Evolutionary conservation across 2,888 invertebrate species (phyloP), one percentile per base, ranked within the genome.

Genomic region (Dryadula phaetusa): DNA sequence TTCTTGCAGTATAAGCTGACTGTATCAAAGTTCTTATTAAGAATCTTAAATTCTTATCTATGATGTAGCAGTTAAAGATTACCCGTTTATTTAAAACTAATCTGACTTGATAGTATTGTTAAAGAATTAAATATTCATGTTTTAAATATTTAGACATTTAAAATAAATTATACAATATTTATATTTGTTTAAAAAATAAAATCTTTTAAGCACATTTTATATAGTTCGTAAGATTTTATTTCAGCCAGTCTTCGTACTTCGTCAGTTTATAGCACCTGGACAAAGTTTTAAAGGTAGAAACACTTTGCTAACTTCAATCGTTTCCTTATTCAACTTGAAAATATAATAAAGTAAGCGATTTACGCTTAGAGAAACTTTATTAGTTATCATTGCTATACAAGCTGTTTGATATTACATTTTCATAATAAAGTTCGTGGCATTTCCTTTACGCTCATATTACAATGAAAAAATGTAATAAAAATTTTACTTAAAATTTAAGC

Each of bases 191-290:
- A 4, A 40, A 56, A 40, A 54, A 40, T 40, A 22, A 40, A 56
- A 40, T 25, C 25, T 56, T 40, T 8, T 25, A 37, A 40, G 40
- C 56, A 40, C 25, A 40, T 40, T 20, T 34, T 34, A 14, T 34
- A 14, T 25, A 20, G 10, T 25, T n/a, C 12, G n/a, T 3, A 40
- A 10, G 22, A 44, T 63, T 62, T 47, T 53, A 40, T 52, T 42
- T 34, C 28, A 63, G 42, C 12, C 42, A n/a, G 28, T 14, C n/a
- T 53, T 63, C 53, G 62, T 56, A 40, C 22, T 20, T 28, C 42
- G 7, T 42, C 42, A 42, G 28, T 63, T 63, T 53, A 53, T 53
- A 63, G 32, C 53, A 63, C 42, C 63, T 53, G 52, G 44, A 6
- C 44, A 10, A 63, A 44, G 18, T 63, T 53, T 22, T 42, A 63